Base-by-base conservation (phyloP, 1,140 invertebrate genomes). In the Cydia splendana region DNA sequence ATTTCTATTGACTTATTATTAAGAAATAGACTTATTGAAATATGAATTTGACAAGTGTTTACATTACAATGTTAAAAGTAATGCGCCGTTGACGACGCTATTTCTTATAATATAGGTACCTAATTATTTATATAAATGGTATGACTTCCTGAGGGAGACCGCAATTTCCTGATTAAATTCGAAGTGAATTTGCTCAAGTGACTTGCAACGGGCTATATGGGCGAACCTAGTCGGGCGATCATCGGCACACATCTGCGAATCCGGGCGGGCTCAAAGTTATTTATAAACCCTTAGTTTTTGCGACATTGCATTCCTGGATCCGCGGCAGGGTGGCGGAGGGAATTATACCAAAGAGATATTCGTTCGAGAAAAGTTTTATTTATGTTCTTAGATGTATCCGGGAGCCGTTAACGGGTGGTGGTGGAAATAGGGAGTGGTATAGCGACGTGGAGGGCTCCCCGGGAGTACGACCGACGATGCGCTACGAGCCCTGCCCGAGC, bases 71-170 rank as follows among this genome's bases (percentile, higher is more conserved):
- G 88, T 84, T 77, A 86, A 83, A 80, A 85, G 82, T 83, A 84
- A 82, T 86, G 85, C 85, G 86, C 84, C 73, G 42, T 53, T 74
- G 3, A 48, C 73, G 73, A 30, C 73, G 28, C 45, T 34, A 24
- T 53, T 62, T 9, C 84, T 86, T 84, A 84, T 80, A 81, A 74
- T 79, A 74, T 80, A 78, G 78, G 80, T 83, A 81, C 79, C 85
- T 91, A 90, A 83, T 82, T 86, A 83, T 83, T 81, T 45, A 77
- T 77, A 79, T 82, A 79, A 85, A 87, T 90, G 89, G 90, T 87
- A 91, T 89, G 80, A 87, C 91, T 93, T 93, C 91, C 91, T 93
- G 91, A 93, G 82, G 88, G 88, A 87, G 86, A 91, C 90, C 91
- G 90, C 89, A 85, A 87, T 84, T 82, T 79, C 83, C 78, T 79